A percentile compares a stretch with the other conserved stretches of the same genome.
phyloP scores from a whole-genome alignment of 2,797 vertebrate genomes.

The Semotilus atromaculatus region DNA sequence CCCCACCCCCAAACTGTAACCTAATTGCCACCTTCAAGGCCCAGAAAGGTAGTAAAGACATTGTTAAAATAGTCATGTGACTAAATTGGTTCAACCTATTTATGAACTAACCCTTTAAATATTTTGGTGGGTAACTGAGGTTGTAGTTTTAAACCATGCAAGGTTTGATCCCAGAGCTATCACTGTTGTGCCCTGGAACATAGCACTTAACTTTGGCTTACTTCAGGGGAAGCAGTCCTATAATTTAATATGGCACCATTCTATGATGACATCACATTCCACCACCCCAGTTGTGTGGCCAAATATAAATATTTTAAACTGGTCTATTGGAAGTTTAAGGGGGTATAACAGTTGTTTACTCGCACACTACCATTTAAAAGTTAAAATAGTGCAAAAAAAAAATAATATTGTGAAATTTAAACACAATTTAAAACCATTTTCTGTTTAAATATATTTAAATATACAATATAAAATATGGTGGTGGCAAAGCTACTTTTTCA shows the following conservation, averaged over 20 bases:
- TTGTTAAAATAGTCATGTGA: too few relatives aligned
- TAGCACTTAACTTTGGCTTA: not conserved
- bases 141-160: not conserved
- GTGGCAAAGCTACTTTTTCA: not conserved
- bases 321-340: not conserved
- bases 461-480: not conserved
- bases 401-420: not conserved
- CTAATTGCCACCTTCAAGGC: too few relatives aligned
- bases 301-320: slow-evolving; percentile 10
- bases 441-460: not conserved
- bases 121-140: not conserved
- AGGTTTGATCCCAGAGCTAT: not conserved
- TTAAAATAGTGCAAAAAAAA: not conserved
- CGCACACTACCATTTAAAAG: not conserved
- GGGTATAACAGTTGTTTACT: not conserved
- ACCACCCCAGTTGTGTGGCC: not conserved
- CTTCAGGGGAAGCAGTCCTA: not conserved
- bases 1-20: too few relatives aligned
- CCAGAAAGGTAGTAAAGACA: too few relatives aligned
- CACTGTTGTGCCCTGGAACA: not conserved
- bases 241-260: not conserved
- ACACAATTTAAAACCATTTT: not conserved
- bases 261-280: slow-evolving; percentile 9
- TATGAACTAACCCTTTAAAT: not conserved
- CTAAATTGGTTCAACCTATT: too few relatives aligned